Conservation (phyloP, 92 coral and sea anemone genomes). For the Diadumene lineata region DNA sequence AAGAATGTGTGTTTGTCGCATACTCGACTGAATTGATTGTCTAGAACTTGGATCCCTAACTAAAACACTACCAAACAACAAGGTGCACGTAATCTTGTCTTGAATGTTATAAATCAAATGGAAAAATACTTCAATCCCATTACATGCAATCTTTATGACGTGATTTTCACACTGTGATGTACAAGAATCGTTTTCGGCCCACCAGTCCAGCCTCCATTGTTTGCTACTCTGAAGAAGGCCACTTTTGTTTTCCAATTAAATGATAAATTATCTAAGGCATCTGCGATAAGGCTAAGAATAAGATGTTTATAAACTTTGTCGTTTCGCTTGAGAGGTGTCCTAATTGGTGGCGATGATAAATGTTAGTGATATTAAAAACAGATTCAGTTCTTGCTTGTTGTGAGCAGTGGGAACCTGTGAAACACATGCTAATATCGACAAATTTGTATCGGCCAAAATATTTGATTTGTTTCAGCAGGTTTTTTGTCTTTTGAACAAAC, state of each 20-base stretch:
- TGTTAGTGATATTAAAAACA: constrained; percentile 3
- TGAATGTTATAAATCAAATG: not conserved
- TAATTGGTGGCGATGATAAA: not conserved
- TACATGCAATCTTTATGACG: not conserved
- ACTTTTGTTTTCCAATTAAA: constrained; percentile 10
- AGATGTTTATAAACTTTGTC: constrained; percentile 18
- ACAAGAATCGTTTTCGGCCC: not conserved
- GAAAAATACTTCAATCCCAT: not conserved
- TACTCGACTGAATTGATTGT: constrained; percentile 2
- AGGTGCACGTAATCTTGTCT: not conserved
- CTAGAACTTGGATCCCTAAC: not conserved
- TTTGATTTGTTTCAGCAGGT: constrained; percentile 2
- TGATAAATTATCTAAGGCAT: not conserved
- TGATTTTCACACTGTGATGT: constrained; percentile 3
- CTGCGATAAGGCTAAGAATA: not conserved
- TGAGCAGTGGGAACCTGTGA: not conserved
- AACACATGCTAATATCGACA: not conserved
- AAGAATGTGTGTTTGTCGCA: too few species aligned
- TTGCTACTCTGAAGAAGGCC: constrained; percentile 6
- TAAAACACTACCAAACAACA: not conserved
- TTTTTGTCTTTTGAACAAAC: not conserved
- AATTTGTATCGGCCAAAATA: constrained; percentile 5
- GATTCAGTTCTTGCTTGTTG: not conserved
- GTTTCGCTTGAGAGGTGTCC: constrained; percentile 22
- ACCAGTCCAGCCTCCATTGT: constrained; percentile 5